Base-by-base conservation (phyloP, 2,888 invertebrate genomes). In the Epinotia nisella region DNA sequence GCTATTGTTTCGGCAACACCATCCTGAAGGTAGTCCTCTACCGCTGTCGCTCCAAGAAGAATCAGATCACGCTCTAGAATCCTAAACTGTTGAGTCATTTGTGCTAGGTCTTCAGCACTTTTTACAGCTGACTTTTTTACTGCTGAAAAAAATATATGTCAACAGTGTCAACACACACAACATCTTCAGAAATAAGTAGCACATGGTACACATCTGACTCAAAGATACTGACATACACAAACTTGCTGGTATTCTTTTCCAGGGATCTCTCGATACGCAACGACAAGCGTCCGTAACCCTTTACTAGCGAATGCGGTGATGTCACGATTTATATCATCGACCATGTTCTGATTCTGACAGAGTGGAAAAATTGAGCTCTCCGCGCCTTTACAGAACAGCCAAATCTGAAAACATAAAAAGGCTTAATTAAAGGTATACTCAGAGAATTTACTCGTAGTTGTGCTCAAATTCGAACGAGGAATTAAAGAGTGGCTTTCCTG, bases 1-100 rank as follows among this genome's bases (percentile, higher is more conserved):
- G 96, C 95, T 71, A 98, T 92, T 0, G 98, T 98, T 71, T 97
- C 96, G 0, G 96, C 95, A 0, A 98, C 98, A 62, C 96, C 96
- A 56, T 97, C 97, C 83, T 98, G 98, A 13, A 98, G 93, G 61
- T 96, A 96, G 89, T 98, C 98, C 85, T 98, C 98, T 0, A 98
- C 97, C 0, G 96, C 98, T 0, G 98, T 98, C 0, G 97, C 97
- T 4, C 98, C 98, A 2, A 97, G 83, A 11, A 98, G 88, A 10
- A 95, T 96, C 79, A 98, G 87, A 49, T 95, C 94, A 70, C 80
- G 79, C 77, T 94, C 94, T 74, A 94, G 71, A 11, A 83, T 82
- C 1, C 87, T 77, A 80, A 87, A 93, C 75, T 88, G 90, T 13
- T 87, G 86, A 2, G 88, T 87, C 60, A 89, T 83, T 64, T 84